Evolutionary conservation across 2,113 vertebrate species (phyloP), one percentile per base, ranked within the genome.

Genomic region (Mionectes macconnelli): DNA sequence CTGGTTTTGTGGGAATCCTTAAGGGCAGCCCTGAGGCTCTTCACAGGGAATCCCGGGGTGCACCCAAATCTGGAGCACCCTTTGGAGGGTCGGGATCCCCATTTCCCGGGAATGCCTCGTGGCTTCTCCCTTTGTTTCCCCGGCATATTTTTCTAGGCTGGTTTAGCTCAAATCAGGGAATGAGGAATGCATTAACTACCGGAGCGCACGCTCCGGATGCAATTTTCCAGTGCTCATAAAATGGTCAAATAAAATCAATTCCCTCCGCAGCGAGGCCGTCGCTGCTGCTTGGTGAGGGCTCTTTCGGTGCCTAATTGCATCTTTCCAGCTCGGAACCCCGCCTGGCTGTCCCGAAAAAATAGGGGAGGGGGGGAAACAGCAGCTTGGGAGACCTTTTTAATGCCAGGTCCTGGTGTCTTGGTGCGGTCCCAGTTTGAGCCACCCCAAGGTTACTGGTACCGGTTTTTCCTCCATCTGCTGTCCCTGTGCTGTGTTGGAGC

Each of bases 171-270:
- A 6, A 87, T 67, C 12, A 1, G 45, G 72, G 80, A 57, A 73
- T 42, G 90, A 79, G 19, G 95, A 3, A 22, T 19, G 68, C 10
- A 9, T 91, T 60, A 50, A 5, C 25, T 47, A 45, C 79, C 14
- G 19, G 31, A 66, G 89, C 75, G 31, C 84, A 8, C 25, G 86
- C 94, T 95, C 92, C n/a, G 84, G 92, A 64, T 83, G 92, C 87
- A 62, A 84, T 96, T 95, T 91, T 39, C 76, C 49, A 60, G 0
- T 11, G 63, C 94, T 80, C 92, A 28, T 89, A 73, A 94, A 93
- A 73, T 10, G 40, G 77, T 93, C 90, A 72, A 74, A 89, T 69
- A 40, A 87, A 93, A 96, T 95, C 92, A 77, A 93, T 95, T 89
- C 84, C 90, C 84, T 17, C 9, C 3, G 0, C 8, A 14, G 92